Base-by-base conservation (phyloP, 2,888 invertebrate genomes). In the Yponomeuta sedellus region DNA sequence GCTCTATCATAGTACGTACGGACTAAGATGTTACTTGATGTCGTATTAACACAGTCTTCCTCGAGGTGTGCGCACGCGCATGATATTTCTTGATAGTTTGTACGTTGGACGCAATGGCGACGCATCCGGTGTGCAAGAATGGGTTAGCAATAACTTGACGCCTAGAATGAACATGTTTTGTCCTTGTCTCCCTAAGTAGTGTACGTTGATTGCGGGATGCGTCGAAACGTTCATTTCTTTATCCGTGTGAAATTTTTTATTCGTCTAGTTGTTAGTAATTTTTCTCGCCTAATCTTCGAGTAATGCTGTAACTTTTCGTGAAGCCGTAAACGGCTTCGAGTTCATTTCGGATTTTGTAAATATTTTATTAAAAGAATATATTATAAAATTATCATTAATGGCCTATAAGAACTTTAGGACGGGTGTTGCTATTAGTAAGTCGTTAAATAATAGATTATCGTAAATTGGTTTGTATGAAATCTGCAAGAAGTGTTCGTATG, bases 221-320 rank as follows among this genome's bases (percentile, higher is more conserved):
- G 44, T 52, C 44, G 44, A 12, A 1, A 5, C 44, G 44, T 52
- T 52, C 12, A 12, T 52, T 52, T 16, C 44, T 22, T 64, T 20
- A 44, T 64, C 64, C 52, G 44, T 64, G 64, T 64, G 22, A 64
- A 16, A 62, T 28, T 66, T 77, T 75, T 75, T 77, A 80, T 78
- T 83, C 73, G 74, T 80, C 78, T 88, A 88, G 81, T 82, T 73
- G 83, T 85, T 89, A 88, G 86, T 76, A 75, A 82, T 85, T 85
- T 65, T 86, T 88, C 82, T 85, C 82, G 88, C 83, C 83, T 88
- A 89, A 87, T 86, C 81, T 89, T 87, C 80, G 79, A 85, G 78
- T 85, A 85, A 83, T 77, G 77, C 81, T 81, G 77, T 87, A 79
- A 73, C 44, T 16, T 52, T 77, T 57, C 81, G 77, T 80, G 82